Evolutionary conservation across 2,888 invertebrate species (phyloP), one percentile per base, ranked within the genome.

Genomic region (Galeruca laticollis): DNA sequence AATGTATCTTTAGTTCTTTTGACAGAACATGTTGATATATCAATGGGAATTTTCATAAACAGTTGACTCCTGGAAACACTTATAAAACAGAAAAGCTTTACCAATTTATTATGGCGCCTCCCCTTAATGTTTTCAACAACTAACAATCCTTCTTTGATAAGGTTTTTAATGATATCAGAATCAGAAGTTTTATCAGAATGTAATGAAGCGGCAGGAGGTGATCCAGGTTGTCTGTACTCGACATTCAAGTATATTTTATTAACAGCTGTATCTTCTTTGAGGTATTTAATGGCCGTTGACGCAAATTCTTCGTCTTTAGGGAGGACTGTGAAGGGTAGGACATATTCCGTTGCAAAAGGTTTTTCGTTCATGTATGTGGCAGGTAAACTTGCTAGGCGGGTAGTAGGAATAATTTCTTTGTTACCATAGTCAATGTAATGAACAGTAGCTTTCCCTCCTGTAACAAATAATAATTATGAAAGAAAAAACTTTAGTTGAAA

Each of bases 381-480:
- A 0, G 98, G 97, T 73, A 99, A 87, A 13, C 90, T 86, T n/a
- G 98, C 97, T 79, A 97, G 88, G 72, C 93, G 90, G 57, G 90
- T 90, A 21, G 78, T 77, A 15, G 81, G 78, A 20, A 82, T 63
- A 8, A 79, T 80, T 73, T 82, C 82, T 37, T 94, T 90, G 85
- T 99, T 99, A 77, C 99, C 99, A 82, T 97, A 99, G 85, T 99
- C 99, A 77, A 99, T 90, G 87, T 96, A 99, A 73, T 94, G 89
- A 37, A 99, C 93, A 63, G 90, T 90, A 13, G 92, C 93, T 80
- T 93, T 92, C 70, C 90, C 89, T 43, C 93, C 92, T 73, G 75
- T 73, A 43, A 69, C 33, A 71, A 52, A n/a, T 37, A 35, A 35
- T 9, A 37, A 40, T 20, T 20, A 57, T 2, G n/a, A 35, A 10